These are phyloP conservation scores for Mesocentrotus franciscanus DNA, from an alignment of 53 echinoderm and acorn worm species.

Conservation along the genomic window DNA sequence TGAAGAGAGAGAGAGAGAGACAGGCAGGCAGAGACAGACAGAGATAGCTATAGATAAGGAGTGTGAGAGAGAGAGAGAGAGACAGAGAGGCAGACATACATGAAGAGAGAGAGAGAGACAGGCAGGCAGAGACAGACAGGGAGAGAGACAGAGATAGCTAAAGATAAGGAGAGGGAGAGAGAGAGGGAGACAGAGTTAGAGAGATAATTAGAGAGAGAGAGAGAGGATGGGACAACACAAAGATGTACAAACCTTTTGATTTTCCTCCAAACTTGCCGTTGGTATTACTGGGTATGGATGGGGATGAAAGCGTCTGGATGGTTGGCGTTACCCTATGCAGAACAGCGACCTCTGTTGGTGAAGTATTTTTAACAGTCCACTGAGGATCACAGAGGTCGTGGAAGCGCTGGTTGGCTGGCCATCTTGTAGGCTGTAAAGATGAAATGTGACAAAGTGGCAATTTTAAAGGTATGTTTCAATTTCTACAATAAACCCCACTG, in stretches of 20 bases:
- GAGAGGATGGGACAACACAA: background rate
- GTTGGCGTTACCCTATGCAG: slow-evolving; percentile 74
- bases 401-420: slow-evolving; percentile 76
- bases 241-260: slow-evolving; percentile 71
- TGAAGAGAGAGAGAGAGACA: background rate
- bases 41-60: background rate
- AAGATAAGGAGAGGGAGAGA: background rate
- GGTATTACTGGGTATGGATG: slow-evolving; percentile 97
- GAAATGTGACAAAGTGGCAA: background rate
- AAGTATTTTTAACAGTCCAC: slow-evolving; percentile 83
- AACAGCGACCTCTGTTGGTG: slow-evolving; percentile 85
- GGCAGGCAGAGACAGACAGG: background rate
- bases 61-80: background rate
- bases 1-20: background rate
- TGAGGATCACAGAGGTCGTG: slow-evolving; percentile 78
- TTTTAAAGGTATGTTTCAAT: background rate
- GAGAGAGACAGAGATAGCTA: background rate
- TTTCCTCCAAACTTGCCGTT: slow-evolving; percentile 94
- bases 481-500: background rate
- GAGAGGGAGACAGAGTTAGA: background rate
- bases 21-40: background rate
- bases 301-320: slow-evolving; percentile 66
- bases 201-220: background rate
- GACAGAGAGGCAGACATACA: background rate
- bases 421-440: slow-evolving; percentile 64